Evolutionary conservation across 2,797 vertebrate species (phyloP), one percentile per base, ranked within the genome.

Genomic region (Leptoclinus maculatus): DNA sequence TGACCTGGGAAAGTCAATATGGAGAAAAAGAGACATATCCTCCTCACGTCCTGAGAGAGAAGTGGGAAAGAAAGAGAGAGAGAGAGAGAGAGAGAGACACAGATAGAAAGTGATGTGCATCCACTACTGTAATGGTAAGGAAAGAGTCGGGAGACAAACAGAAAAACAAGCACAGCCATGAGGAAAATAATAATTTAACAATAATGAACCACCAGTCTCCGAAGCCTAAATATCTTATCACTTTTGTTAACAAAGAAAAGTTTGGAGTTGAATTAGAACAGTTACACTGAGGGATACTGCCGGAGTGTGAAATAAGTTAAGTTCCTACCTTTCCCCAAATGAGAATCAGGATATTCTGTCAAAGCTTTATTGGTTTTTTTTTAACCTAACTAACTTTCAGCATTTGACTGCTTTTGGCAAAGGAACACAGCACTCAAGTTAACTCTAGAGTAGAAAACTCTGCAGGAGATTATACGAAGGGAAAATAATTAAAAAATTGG

Each of bases 1-100:
- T 90, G 90, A 94, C 91, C 91, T 88, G 88, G 85, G 92, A 93
- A 95, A 95, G 93, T 93, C 93, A 93, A 94, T 93, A 93, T 70
- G 82, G 89, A 90, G 90, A 92, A 93, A 94, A 92, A 92, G 92
- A 93, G 91, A 93, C 88, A 91, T 91, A 91, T 92, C 90, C 91
- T 89, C 86, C 76, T 84, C 83, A 66, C 36, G 80, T 90, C 90
- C 87, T 81, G 78, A 78, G 90, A 90, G 88, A 83, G 60, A 86
- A 83, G 72, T 32, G 71, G 56, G 57, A 29, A 67, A 25, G 9
- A 62, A 39, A 38, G 57, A 6, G 5, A n/a, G 36, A 56, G 67
- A 2, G 63, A 49, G 58, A 51, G 65, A 2, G 79, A 78, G 27
- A 65, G 36, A 66, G 58, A 72, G 59, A 74, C 12, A 47, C n/a